Evolutionary conservation across 2,113 vertebrate species (phyloP).

Genomic region (Urocolius indicus): DNA sequence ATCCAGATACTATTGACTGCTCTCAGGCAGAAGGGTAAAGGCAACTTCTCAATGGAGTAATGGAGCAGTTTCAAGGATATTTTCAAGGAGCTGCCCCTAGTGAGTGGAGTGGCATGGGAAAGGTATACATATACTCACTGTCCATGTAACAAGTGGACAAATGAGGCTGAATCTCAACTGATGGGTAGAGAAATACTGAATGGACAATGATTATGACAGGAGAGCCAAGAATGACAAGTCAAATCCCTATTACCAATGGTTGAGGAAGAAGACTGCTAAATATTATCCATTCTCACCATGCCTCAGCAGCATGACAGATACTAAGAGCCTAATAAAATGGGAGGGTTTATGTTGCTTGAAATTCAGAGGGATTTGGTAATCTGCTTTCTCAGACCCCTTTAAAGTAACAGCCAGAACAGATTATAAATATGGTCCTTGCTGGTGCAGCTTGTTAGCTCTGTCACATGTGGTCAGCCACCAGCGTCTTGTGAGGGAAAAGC

Average conservation of each 20-base stretch:
- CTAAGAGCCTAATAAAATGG: not conserved
- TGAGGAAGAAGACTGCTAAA: not conserved
- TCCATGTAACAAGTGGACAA: rapidly evolving
- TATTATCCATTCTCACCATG: not conserved
- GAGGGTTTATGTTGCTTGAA: not conserved
- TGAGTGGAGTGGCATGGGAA: not conserved
- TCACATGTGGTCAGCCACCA: not conserved
- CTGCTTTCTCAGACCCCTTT: not conserved
- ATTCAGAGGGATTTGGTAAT: not conserved
- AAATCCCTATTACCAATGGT: not conserved
- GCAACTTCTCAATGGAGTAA: not conserved
- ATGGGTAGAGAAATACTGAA: not conserved
- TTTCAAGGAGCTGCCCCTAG: not conserved
- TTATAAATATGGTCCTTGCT: not conserved
- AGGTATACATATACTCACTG: not conserved
- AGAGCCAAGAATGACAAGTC: not conserved
- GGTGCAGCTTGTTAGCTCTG: not conserved
- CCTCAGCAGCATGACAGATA: not conserved
- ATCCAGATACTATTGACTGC: not conserved
- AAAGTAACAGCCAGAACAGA: not conserved
- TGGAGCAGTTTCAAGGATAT: not conserved
- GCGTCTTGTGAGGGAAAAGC: rapidly evolving
- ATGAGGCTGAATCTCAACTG: not conserved
- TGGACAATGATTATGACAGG: not conserved
- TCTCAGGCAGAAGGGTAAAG: not conserved